Evolutionary conservation across 1,140 invertebrate genomes (phyloP).

Genomic region (Thaumetopoea pityocampa): DNA sequence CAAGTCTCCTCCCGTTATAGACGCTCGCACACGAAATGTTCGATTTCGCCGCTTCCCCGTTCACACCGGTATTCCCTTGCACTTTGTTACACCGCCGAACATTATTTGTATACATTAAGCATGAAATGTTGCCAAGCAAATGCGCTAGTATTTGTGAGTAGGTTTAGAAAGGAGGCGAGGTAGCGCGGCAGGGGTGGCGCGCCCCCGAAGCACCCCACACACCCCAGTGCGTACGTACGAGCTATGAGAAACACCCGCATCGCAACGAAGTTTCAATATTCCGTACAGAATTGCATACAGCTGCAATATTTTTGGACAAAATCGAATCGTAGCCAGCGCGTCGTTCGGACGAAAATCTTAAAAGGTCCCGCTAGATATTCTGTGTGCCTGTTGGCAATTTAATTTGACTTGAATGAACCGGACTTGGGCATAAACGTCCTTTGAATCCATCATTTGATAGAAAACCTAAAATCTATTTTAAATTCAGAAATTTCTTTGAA

Average conservation of each 20-base stretch:
- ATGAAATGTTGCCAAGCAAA: conserved; percentile 75
- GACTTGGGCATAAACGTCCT: conserved; percentile 5
- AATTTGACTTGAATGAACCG: conserved; percentile 2
- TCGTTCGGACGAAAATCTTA: conserved; percentile 41
- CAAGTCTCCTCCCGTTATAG: too few relatives aligned
- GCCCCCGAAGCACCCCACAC: conserved; percentile 30
- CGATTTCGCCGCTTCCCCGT: conserved; percentile 24
- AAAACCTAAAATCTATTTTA: too few relatives aligned
- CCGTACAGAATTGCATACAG: conserved; percentile 68
- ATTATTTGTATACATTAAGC: conserved; percentile 74
- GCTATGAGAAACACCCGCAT: conserved; percentile 52
- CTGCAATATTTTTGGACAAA: conserved; percentile 69
- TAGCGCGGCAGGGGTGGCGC: conserved; percentile 25
- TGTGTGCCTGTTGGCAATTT: conserved; percentile 13
- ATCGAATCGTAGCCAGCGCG: conserved; percentile 32
- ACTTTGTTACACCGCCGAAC: conserved; percentile 64
- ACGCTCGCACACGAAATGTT: neutral
- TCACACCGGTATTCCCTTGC: conserved; percentile 68
- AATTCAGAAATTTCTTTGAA: too few relatives aligned
- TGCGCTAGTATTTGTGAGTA: conserved; percentile 70
- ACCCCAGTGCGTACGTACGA: conserved; percentile 27
- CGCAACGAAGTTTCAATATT: conserved; percentile 71
- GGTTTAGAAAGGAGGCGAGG: conserved; percentile 67
- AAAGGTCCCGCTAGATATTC: conserved; percentile 24
- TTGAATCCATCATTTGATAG: too few relatives aligned